phyloP scores from a whole-genome alignment of 1,140 invertebrate genomes.

The Caenorhabditis elegans region DNA sequence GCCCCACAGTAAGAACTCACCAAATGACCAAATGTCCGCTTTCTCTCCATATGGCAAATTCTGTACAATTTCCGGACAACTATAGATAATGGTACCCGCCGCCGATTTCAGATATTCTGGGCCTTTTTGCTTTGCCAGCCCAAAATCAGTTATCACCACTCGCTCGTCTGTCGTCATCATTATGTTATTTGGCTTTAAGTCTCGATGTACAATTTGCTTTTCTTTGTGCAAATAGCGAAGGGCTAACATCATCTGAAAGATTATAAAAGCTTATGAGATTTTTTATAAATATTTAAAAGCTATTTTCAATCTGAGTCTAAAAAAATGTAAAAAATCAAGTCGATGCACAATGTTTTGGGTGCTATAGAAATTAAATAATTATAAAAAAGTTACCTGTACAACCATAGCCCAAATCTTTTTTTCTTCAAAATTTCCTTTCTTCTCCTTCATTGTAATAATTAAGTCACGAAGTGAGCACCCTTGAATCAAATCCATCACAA shows the following conservation, averaged over 20 bases:
- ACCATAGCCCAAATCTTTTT: constrained; percentile 68
- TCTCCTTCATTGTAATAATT: constrained; percentile 68
- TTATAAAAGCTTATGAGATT: too few species aligned
- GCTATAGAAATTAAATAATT: too few species aligned
- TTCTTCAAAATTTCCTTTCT: constrained; percentile 66
- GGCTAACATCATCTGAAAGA: constrained; percentile 67
- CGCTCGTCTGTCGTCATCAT: constrained; percentile 69
- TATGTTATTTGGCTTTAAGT: constrained; percentile 67
- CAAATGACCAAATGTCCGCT: constrained; percentile 69
- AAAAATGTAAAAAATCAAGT: too few species aligned
- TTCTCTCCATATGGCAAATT: constrained; percentile 69
- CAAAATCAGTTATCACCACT: constrained; percentile 69
- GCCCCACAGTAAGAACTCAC: too few species aligned
- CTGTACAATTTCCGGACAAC: constrained; percentile 69
- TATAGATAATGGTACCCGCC: constrained; percentile 69
- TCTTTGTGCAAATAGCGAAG: constrained; percentile 69
- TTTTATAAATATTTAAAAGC: too few species aligned
- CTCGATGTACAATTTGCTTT: constrained; percentile 64
- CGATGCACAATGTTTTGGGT: too few species aligned
- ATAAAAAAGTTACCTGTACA: too few species aligned
- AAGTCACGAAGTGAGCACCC: constrained; percentile 67
- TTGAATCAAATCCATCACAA: constrained; percentile 69
- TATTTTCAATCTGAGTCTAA: too few species aligned
- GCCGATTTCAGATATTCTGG: constrained; percentile 68
- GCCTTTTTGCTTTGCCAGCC: constrained; percentile 68